A percentile compares a stretch with the other conserved stretches of the same genome.
Conservation (phyloP, 2,888 invertebrate genomes). For the Mythimna vitellina region DNA sequence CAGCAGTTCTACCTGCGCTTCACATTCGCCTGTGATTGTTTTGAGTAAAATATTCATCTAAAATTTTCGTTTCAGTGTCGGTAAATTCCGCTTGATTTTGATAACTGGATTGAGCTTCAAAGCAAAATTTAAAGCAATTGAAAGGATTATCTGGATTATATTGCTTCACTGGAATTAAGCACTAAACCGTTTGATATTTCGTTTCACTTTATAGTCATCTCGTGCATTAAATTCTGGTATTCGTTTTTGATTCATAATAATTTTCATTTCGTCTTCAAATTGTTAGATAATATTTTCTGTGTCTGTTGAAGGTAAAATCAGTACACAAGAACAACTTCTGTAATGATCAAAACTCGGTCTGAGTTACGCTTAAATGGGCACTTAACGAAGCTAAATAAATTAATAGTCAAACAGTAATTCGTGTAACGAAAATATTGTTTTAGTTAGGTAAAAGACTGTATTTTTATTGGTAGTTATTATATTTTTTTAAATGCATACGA, state of each 20-base stretch:
- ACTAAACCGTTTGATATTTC: slow-evolving; percentile 36
- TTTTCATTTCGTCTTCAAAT: slow-evolving; percentile 13
- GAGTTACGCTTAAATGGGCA: slow-evolving; percentile 49
- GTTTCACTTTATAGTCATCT: slow-evolving; percentile 25
- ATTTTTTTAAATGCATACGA: neutral
- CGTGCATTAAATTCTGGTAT: slow-evolving; percentile 16
- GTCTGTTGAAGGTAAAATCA: slow-evolving; percentile 16
- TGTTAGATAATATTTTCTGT: slow-evolving; percentile 18
- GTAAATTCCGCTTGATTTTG: slow-evolving; percentile 42
- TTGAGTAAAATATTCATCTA: slow-evolving; percentile 35
- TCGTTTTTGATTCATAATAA: slow-evolving; percentile 4
- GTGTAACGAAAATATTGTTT: slow-evolving; percentile 14
- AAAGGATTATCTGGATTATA: slow-evolving; percentile 46
- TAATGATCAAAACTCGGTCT: slow-evolving; percentile 54
- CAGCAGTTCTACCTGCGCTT: too few relatives aligned
- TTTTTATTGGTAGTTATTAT: neutral
- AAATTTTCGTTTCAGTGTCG: slow-evolving; percentile 12
- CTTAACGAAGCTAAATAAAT: slow-evolving; percentile 60
- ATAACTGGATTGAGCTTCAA: slow-evolving; percentile 32
- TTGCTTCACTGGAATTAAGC: slow-evolving; percentile 29
- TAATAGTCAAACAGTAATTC: slow-evolving; percentile 48
- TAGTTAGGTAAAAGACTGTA: neutral
- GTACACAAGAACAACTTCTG: slow-evolving; percentile 39
- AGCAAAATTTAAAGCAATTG: slow-evolving; percentile 34
- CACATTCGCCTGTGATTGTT: slow-evolving; percentile 32